phyloP scores from a whole-genome alignment of 92 coral and sea anemone genomes.

The Porites cylindrica region DNA sequence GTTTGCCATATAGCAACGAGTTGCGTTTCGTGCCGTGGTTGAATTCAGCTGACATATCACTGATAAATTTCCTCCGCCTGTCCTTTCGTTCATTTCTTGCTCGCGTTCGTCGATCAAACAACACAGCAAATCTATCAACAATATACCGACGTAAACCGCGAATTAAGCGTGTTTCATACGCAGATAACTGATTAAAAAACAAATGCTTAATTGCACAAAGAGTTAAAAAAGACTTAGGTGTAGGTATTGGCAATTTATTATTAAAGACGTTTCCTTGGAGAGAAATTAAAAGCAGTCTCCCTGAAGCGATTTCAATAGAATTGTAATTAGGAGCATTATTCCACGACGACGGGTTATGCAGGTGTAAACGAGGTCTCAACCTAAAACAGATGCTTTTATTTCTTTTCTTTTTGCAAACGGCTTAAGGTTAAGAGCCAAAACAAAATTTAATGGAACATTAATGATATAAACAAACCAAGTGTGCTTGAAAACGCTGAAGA shows the following conservation, averaged over 20 bases:
- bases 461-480: background rate
- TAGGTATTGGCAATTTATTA: background rate
- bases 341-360: conserved; percentile 14
- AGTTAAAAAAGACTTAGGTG: background rate
- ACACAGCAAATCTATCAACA: background rate
- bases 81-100: conserved; percentile 6
- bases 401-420: background rate
- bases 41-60: background rate
- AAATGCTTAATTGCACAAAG: background rate
- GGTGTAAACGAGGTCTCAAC: background rate
- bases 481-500: background rate
- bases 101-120: background rate
- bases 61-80: background rate
- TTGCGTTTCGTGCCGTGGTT: background rate
- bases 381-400: background rate
- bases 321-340: conserved; percentile 28
- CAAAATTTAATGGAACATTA: background rate
- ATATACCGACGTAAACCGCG: background rate
- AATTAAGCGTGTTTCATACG: background rate
- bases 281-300: background rate
- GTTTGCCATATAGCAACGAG: background rate
- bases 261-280: background rate
- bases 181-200: background rate
- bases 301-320: background rate
- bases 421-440: background rate